Percentiles rank a stretch among this genome's conserved stretches.
These are phyloP conservation scores for Vollenhovia emeryi DNA, from an alignment of 1,140 invertebrate genomes.

Conservation along the genomic window DNA sequence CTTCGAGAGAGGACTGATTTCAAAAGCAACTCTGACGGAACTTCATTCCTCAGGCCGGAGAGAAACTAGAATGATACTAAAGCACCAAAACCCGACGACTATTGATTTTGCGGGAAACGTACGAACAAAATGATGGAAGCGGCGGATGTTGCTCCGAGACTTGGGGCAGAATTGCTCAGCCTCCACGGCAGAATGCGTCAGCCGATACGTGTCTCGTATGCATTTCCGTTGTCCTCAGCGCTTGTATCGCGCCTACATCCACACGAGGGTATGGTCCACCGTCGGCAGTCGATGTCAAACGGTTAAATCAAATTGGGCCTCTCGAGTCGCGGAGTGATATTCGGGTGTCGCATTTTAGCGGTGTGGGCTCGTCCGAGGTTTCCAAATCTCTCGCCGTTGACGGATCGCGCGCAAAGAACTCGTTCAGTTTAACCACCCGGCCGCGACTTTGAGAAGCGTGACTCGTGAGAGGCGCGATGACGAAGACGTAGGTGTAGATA, in stretches of 20 bases:
- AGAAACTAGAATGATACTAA: not conserved
- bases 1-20: slow-evolving; percentile 66
- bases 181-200: not conserved
- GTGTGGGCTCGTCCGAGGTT: not conserved
- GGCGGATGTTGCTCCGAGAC: not conserved
- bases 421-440: slow-evolving; percentile 2
- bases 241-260: not conserved
- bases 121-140: not conserved
- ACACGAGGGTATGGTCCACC: too few relatives aligned
- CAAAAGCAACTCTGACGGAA: slow-evolving; percentile 48
- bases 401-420: not conserved
- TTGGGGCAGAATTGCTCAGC: not conserved
- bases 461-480: too few relatives aligned
- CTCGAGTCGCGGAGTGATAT: not conserved
- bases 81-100: not conserved
- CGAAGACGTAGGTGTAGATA: not conserved
- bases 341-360: not conserved
- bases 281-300: not conserved
- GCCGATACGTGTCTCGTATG: not conserved
- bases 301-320: not conserved
- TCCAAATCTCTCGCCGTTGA: too few relatives aligned
- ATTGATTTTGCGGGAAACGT: not conserved
- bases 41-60: not conserved
- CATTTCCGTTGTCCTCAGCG: not conserved
- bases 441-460: not conserved